phyloP scores from a whole-genome alignment of 2,888 invertebrate genomes.

The Chirona hameri region DNA sequence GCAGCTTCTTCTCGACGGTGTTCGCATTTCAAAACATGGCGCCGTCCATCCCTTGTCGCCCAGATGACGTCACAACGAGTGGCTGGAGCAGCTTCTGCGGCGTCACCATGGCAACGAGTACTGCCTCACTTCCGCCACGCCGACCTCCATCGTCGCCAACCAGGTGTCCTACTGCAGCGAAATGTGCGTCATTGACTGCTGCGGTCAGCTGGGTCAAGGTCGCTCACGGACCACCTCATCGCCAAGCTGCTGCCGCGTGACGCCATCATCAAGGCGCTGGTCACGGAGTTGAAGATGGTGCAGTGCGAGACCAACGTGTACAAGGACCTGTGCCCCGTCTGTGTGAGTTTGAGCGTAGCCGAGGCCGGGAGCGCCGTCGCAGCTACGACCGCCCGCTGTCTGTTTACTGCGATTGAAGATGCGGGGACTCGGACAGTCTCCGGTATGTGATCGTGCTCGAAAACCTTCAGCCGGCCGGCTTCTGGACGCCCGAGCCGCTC shows the following conservation, averaged over 20 bases:
- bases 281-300: neutral
- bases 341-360: neutral
- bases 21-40: neutral
- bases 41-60: neutral
- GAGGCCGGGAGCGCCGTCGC: neutral
- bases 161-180: neutral
- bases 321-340: neutral
- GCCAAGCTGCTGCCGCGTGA: neutral
- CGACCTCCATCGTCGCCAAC: neutral
- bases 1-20: neutral
- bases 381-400: neutral
- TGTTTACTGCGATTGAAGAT: neutral
- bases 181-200: neutral
- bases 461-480: constrained; percentile 8
- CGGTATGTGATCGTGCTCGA: neutral
- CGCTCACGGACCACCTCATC: neutral
- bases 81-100: neutral
- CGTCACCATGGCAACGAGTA: neutral
- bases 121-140: neutral
- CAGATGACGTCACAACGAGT: neutral
- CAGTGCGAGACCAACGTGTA: neutral
- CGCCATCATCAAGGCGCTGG: neutral
- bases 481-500: neutral
- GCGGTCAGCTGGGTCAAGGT: neutral
- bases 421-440: neutral